Evolutionary conservation across 2,113 vertebrate genomes (phyloP), one percentile per base, ranked within the genome.

Genomic region (Pomatorhinus ruficollis): DNA sequence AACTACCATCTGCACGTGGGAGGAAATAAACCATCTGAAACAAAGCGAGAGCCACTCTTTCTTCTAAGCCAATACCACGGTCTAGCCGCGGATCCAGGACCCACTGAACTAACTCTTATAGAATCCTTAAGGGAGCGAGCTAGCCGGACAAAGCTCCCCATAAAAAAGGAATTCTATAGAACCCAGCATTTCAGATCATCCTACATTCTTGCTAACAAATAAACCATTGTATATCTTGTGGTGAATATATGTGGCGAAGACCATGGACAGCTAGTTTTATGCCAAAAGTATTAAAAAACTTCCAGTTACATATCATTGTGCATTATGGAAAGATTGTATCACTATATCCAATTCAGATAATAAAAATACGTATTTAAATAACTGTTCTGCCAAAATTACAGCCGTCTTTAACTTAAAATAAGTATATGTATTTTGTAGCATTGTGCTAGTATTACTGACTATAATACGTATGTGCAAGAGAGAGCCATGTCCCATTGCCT

Each of bases 391-490:
- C 71, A 64, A 76, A 89, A 82, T 63, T 40, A 54, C 15, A 79
- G 6, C 42, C 11, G 6, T 45, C 45, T 88, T 39, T 31, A 44
- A 68, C 33, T 42, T 39, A 21, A 23, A 76, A 25, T 45, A 57
- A 37, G 3, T 44, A 24, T 10, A 12, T 8, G 13, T 27, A 11
- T 69, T 90, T 65, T 92, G 14, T 37, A 42, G 45, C 8, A 71
- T 35, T 39, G 4, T 42, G 12, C 33, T 60, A 11, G 16, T 64
- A 19, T 71, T 75, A 39, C 31, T 45, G 28, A 19, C 37, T 28
- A 24, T 40, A 88, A 21, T 37, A 49, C 42, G 11, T 33, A 15
- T 17, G 14, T n/a, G 12, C 0, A 1, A 6, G 3, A 72, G 15
- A 75, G 3, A 53, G 11, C 33, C 1, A 17, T 20, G 22, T 65